These are phyloP conservation scores for Stenichneumon culpator DNA, from an alignment of 2,888 invertebrate genomes.

Conservation along the genomic window DNA sequence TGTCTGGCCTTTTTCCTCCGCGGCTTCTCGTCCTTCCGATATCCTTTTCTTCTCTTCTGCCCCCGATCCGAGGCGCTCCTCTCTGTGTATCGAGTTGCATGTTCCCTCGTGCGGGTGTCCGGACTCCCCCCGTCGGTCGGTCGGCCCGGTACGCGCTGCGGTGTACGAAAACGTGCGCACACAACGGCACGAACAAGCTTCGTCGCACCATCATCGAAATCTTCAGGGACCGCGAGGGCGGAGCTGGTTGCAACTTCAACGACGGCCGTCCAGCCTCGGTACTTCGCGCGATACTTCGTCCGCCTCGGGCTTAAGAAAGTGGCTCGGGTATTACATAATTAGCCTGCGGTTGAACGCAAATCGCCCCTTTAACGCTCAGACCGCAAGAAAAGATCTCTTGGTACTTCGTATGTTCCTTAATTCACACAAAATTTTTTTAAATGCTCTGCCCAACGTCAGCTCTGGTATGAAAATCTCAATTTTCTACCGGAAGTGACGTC, in stretches of 20 bases:
- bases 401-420: not conserved
- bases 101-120: constrained; percentile 52
- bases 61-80: constrained; percentile 14
- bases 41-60: not conserved
- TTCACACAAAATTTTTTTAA: no score
- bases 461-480: not conserved
- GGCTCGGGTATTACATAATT: constrained; percentile 81
- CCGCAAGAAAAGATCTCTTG: constrained; percentile 74
- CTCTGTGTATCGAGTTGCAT: constrained; percentile 78
- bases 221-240: constrained; percentile 50
- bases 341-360: constrained; percentile 82
- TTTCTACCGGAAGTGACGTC: no score
- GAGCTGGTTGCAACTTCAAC: constrained; percentile 44
- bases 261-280: constrained; percentile 28
- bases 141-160: not conserved
- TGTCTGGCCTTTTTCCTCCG: constrained; percentile 3
- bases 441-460: no score
- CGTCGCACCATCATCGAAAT: constrained; percentile 31
- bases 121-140: not conserved
- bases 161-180: constrained; percentile 59
- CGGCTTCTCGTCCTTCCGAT: constrained; percentile 21
- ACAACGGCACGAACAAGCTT: constrained; percentile 44
- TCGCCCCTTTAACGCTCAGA: constrained; percentile 81
- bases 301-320: constrained; percentile 76
- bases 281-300: constrained; percentile 49